Evolutionary conservation across 2,888 invertebrate species (phyloP), one percentile per base, ranked within the genome.

Genomic region (Perdita meconis): DNA sequence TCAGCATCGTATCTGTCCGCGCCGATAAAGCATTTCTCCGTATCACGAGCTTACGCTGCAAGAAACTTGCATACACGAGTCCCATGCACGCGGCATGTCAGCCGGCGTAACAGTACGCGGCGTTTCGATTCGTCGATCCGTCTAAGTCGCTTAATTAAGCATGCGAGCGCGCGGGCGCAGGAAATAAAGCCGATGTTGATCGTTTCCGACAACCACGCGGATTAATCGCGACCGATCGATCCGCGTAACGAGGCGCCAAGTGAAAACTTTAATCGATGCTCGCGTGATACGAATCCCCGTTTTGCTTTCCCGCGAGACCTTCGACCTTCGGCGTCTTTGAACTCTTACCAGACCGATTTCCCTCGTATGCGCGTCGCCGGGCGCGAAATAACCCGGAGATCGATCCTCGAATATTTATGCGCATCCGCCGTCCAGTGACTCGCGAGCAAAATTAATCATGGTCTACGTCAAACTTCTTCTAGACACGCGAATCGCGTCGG

Each of bases 261-360:
- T 74, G 78, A 68, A 82, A 73, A 82, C 61, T 82, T 77, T 78
- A 84, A 81, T 85, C 73, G 80, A 68, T 72, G 68, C 56, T 79
- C 67, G 73, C 74, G 74, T 56, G 79, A 77, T 72, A 73, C 74
- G 68, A n/a, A n/a, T 78, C 71, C 61, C 47, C 61, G 34, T 34
- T 24, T 24, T 36, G 24, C 55, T 61, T 64, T 42, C 61, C 69
- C 63, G 53, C 59, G 72, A 66, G 66, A 83, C 85, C 84, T 86
- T 87, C 83, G 84, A 85, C 85, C 84, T 82, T 69, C 70, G 80
- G 44, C 55, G 57, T 73, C 79, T 87, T 80, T 83, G 84, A 83
- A 87, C 85, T 81, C 80, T 64, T 77, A 78, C 73, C 79, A 80
- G 83, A 83, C 85, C 81, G 81, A 86, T 85, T 85, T 80, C 81